phyloP scores from a whole-genome alignment of 1,140 invertebrate species.

The Galleria mellonella region DNA sequence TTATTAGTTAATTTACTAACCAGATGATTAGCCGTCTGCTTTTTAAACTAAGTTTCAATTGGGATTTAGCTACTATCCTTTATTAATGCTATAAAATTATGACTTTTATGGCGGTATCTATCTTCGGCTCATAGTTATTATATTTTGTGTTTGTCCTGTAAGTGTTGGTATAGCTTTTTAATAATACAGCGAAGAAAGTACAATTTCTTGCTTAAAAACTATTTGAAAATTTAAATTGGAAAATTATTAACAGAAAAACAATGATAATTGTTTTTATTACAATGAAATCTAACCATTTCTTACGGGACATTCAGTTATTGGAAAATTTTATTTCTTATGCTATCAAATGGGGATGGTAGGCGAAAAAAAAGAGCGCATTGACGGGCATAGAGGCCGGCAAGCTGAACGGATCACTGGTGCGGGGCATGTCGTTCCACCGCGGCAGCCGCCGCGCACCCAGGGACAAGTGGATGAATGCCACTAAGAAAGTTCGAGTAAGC shows the following conservation, averaged over 20 bases:
- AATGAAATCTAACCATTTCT: background rate
- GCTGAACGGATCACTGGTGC: conserved; percentile 72
- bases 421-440: conserved; percentile 71
- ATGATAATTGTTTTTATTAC: no score
- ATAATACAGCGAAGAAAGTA: no score
- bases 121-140: no score
- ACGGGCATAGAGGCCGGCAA: conserved; percentile 75
- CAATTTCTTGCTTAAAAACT: no score
- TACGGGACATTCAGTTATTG: conserved; percentile 4
- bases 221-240: no score
- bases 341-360: conserved; percentile 42
- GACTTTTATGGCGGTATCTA: background rate
- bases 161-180: no score
- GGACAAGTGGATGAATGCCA: conserved; percentile 77
- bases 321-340: conserved; percentile 30
- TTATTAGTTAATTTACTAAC: conserved; percentile 20
- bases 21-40: conserved; percentile 9
- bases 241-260: no score
- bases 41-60: conserved; percentile 19
- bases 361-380: conserved; percentile 75
- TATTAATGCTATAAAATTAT: conserved; percentile 10
- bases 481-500: conserved; percentile 81
- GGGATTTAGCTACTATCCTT: conserved; percentile 9
- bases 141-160: no score
- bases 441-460: conserved; percentile 44